These are phyloP conservation scores for Tetragonula carbonaria DNA, from an alignment of 2,888 invertebrate species.

Conservation along the genomic window DNA sequence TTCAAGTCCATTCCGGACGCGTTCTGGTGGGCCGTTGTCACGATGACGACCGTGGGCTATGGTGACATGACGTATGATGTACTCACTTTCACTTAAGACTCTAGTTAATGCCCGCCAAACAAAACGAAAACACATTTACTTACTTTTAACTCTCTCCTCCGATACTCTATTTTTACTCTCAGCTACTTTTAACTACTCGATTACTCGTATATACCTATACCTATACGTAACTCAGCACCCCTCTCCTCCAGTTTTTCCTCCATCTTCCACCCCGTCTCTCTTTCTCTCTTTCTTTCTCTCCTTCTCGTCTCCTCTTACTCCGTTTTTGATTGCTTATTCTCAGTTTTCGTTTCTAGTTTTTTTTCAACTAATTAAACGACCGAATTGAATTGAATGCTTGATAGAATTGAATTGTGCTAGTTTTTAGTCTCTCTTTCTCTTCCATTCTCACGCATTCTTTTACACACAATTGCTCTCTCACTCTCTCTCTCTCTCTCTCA, in stretches of 20 bases:
- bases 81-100: constrained; percentile 85
- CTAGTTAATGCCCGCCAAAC: constrained; percentile 81
- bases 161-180: constrained; percentile 17
- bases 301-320: neutral
- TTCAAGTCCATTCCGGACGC: constrained; percentile 99
- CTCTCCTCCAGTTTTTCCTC: neutral
- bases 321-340: constrained; percentile 43
- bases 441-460: constrained; percentile 14
- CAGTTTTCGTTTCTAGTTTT: constrained; percentile 20
- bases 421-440: constrained; percentile 5
- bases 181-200: constrained; percentile 26
- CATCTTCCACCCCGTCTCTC: constrained; percentile 9
- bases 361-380: constrained; percentile 35
- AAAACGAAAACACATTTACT: constrained; percentile 60
- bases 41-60: constrained; percentile 99
- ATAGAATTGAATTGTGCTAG: constrained; percentile 45
- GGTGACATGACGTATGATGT: constrained; percentile 99
- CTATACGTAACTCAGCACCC: neutral
- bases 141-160: constrained; percentile 13
- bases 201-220: neutral
- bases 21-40: constrained; percentile 99
- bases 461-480: neutral
- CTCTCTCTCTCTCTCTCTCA: no score
- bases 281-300: neutral
- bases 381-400: constrained; percentile 43